Evolutionary conservation across 2,888 invertebrate species (phyloP).

Genomic region (Frankliniella fusca): DNA sequence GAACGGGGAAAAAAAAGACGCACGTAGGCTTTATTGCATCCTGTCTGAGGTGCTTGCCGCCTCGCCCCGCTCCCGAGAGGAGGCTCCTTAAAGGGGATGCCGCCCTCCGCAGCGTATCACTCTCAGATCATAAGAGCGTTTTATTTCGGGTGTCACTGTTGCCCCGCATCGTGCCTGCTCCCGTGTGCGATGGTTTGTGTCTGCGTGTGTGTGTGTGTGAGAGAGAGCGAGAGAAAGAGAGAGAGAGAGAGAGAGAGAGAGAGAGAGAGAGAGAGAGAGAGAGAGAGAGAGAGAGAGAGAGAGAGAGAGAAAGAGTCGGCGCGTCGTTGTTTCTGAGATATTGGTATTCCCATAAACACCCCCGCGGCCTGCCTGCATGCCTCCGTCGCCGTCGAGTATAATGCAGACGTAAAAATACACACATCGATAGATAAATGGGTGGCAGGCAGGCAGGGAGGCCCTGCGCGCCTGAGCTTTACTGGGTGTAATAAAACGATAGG

Average conservation of each 20-base stretch:
- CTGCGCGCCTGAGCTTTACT: not conserved
- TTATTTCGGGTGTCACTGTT: too few relatives aligned
- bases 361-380: not conserved
- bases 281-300: too few relatives aligned
- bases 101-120: not conserved
- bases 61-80: too few relatives aligned
- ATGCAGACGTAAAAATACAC: conserved; percentile 20
- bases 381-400: not conserved
- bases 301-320: too few relatives aligned
- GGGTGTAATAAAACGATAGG: conserved; percentile 2
- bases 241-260: too few relatives aligned
- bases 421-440: conserved; percentile 17
- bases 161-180: not conserved
- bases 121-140: too few relatives aligned
- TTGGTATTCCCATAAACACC: not conserved
- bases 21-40: not conserved
- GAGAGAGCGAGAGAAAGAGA: too few relatives aligned
- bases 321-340: too few relatives aligned
- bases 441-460: not conserved
- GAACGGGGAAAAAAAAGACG: not conserved
- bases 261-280: too few relatives aligned
- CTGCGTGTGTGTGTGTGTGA: not conserved
- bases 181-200: too few relatives aligned
- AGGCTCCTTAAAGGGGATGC: not conserved
- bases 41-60: not conserved